phyloP scores from a whole-genome alignment of 2,797 vertebrate genomes.

The Catharus ustulatus region DNA sequence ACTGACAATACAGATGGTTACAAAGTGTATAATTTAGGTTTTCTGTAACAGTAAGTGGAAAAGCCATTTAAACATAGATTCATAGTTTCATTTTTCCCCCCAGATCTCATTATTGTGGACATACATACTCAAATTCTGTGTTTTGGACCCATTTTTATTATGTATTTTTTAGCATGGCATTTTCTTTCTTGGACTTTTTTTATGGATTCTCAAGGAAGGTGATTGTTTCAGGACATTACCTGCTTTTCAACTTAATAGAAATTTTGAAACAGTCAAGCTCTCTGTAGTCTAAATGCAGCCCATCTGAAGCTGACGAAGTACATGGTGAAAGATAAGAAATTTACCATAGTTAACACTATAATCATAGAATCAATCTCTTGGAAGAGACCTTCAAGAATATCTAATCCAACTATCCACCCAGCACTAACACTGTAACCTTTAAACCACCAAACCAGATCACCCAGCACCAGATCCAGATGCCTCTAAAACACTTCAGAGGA shows the following conservation, averaged over 20 bases:
- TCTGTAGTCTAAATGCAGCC: background rate
- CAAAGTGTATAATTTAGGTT: slow-evolving; percentile 74
- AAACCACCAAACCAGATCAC: background rate
- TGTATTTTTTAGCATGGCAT: background rate
- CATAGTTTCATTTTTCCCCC: background rate
- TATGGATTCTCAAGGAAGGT: background rate
- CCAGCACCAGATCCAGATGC: rapidly evolving
- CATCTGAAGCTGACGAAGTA: background rate
- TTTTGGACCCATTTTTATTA: slow-evolving; percentile 45
- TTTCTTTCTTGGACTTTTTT: background rate
- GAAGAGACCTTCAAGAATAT: background rate
- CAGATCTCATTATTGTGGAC: slow-evolving; percentile 37
- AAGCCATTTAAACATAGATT: slow-evolving; percentile 42
- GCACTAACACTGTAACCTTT: background rate
- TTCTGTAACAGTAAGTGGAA: slow-evolving; percentile 62
- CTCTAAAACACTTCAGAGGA: background rate
- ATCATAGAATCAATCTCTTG: background rate
- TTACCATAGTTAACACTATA: background rate
- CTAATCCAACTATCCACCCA: background rate
- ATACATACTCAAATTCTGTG: background rate
- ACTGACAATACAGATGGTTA: slow-evolving; percentile 71
- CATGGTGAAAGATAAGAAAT: background rate
- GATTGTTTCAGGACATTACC: background rate
- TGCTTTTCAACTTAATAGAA: background rate
- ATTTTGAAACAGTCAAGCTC: background rate